These are phyloP conservation scores for Drosophila dunni DNA, from an alignment of 1,140 invertebrate species.

Conservation along the genomic window DNA sequence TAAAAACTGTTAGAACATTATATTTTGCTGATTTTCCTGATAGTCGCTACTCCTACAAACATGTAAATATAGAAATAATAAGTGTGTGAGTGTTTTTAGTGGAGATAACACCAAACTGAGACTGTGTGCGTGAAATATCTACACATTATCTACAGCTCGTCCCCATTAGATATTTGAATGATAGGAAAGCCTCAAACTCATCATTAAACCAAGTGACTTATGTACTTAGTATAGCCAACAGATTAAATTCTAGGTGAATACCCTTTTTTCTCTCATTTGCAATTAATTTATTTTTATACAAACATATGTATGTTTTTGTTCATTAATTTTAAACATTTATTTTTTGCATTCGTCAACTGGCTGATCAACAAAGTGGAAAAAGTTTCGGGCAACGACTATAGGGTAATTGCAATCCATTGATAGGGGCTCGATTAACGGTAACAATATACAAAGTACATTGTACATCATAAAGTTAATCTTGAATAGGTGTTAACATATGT, in stretches of 20 bases:
- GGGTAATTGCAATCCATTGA: conserved; percentile 14
- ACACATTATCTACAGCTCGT: conserved; percentile 6
- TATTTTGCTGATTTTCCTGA: background rate
- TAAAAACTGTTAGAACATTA: too few species aligned
- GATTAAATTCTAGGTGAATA: background rate
- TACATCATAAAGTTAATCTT: conserved; percentile 11
- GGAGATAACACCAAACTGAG: background rate
- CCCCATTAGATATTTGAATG: background rate
- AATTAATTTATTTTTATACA: background rate
- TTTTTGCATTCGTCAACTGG: background rate
- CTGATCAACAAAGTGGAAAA: background rate
- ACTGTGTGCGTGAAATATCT: background rate
- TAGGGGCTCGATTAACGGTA: background rate
- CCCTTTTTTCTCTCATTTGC: background rate
- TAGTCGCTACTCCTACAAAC: background rate
- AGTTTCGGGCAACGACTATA: conserved; percentile 3
- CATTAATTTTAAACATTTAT: conserved; percentile 1
- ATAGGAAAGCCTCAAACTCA: background rate
- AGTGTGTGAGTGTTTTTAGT: background rate
- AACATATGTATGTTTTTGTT: background rate
- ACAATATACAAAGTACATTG: conserved; percentile 1
- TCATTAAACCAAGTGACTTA: background rate
- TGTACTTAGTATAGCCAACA: background rate
- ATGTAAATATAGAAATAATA: background rate
- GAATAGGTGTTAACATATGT: conserved; percentile 24